Evolutionary conservation across 2,888 invertebrate genomes (phyloP), one percentile per base, ranked within the genome.

Genomic region (Leucoma salicis): DNA sequence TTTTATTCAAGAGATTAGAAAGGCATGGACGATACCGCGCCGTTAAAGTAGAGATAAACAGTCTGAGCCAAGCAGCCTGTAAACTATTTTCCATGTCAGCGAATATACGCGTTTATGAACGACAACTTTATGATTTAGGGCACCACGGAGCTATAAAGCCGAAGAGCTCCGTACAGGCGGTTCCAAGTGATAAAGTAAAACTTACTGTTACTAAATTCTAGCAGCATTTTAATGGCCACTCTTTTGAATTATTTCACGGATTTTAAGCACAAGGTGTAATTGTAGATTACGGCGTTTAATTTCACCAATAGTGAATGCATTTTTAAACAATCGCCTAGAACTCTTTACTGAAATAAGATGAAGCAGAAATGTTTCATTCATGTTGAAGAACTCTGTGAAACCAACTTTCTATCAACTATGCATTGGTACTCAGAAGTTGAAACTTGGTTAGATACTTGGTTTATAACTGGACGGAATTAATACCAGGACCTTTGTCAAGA

Each of bases 21-120:
- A 60, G 70, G 72, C 58, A 63, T 62, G 40, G 49, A 59, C 63
- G 63, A 70, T 84, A 81, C 81, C 77, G 66, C 55, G 74, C 70
- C 74, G 74, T 83, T 81, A 82, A 83, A 63, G 60, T 60, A 29
- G 61, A 72, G 82, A 84, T 85, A 84, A 84, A 81, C 79, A 79
- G 69, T 67, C 68, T 70, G 69, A 70, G 72, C 70, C 68, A 78
- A 75, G 78, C 73, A 57, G 75, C 78, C 74, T 81, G 78, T 85
- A 84, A 85, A 86, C 86, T 85, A 85, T 85, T 86, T 85, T 82
- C 83, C 81, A 78, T 83, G 85, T 86, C 86, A 84, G 84, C 86
- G 71, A 82, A 84, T 84, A 78, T 78, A 74, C 74, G 70, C 75
- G 72, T 79, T 83, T 82, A 82, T 78, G 74, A 73, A 73, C 66